Evolutionary conservation across 2,797 vertebrate species (phyloP), one percentile per base, ranked within the genome.

Genomic region (Xenops minutus): DNA sequence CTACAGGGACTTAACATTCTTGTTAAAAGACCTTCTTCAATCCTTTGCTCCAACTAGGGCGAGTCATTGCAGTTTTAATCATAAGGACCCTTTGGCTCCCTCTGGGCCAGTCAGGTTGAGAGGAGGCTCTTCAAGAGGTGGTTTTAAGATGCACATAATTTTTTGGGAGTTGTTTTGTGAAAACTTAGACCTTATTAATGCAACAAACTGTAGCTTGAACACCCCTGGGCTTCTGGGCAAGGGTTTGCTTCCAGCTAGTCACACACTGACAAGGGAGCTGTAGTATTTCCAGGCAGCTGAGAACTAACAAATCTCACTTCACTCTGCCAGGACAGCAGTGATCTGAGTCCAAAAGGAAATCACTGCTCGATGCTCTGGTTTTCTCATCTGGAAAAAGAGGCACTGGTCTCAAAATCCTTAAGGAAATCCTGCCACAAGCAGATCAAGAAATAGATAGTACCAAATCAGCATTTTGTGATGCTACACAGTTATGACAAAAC

Each of bases 391-490:
- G 46, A 87, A 92, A 92, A 89, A 4, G 34, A 52, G 66, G 62
- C 64, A 15, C 39, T 8, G 6, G 26, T 71, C 80, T 89, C 61
- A 79, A 74, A 85, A 24, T 89, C 89, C 75, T 87, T 46, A 18
- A 89, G 81, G 86, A 94, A 96, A 91, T 36, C 49, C 39, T 36
- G 81, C 91, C 78, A 92, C 67, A 44, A 96, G 92, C 84, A 93
- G 86, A 73, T 74, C 34, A 59, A 91, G 90, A 91, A 79, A 51
- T 3, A 92, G 84, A 85, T 56, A 85, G 83, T 32, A 92, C 74
- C 83, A 87, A 77, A 85, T 74, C 89, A 93, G 93, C 54, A 16
- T 72, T 91, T 68, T 79, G 61, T 43, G 56, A 88, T 62, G 85
- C 89, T 92, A 9, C 69, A 24, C 7, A 39, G 80, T 82, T 88